Base-by-base conservation (phyloP, 1,140 invertebrate species). In the Probaryconus sp. region DNA sequence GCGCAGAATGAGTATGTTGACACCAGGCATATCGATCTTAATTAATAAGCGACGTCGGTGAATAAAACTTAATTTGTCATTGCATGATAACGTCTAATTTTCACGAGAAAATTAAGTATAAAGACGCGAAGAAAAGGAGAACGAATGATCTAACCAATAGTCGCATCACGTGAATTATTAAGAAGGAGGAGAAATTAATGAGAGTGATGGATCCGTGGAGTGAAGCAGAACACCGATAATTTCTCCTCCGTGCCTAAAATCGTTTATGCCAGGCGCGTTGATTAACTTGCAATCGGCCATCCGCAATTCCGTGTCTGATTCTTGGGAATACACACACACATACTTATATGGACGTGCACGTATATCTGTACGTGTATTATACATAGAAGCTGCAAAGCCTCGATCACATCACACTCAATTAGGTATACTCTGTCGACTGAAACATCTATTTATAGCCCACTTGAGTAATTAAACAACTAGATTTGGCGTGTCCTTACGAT, bases 381-480 rank as follows among this genome's bases (percentile, higher is more conserved):
- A 45, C 38, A 3, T 10, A 37, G 18, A 30, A 40, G 26, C 11
- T 58, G 35, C 56, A 26, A 50, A 50, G 10, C 38, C 51, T 64
- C 37, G 45, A 60, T 72, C 47, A 40, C 47, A 55, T 72, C 14
- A 65, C 51, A 43, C 45, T 58, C 58, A 64, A 71, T 71, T 71
- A 71, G 35, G 2, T 31, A 5, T 28, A 13, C 42, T 24, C 58
- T 51, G 50, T 55, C 35, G 30, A 64, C 10, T 37, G 37, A 71
- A 60, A 63, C 35, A 28, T 61, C 61, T 73, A 55, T 73, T 67
- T 55, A 67, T 56, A 42, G 53, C 51, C 58, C 63, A 67, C 68
- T 75, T 50, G 61, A 61, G 45, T 60, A 77, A 79, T 74, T 67
- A 64, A 63, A 76, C 75, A 76, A 74, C 37, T 58, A 45, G 65